A percentile compares a stretch with the other conserved stretches of the same genome.
phyloP scores from a whole-genome alignment of 2,113 vertebrate genomes.

The Pedionomus torquatus region DNA sequence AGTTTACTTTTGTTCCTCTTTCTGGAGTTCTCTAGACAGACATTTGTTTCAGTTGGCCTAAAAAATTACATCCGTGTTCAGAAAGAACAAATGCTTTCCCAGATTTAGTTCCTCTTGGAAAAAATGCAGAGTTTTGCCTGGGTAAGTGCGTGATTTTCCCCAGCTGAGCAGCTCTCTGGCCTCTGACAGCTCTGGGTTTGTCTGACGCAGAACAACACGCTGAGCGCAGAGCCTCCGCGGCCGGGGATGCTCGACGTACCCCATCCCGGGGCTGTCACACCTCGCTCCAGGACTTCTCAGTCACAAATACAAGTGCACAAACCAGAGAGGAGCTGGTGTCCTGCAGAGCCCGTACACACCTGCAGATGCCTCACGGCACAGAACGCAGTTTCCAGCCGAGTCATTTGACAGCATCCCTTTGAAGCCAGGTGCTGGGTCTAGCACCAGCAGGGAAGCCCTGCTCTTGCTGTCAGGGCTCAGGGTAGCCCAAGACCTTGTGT shows the following conservation, averaged over 20 bases:
- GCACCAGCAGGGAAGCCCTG: no score
- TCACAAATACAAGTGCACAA: accelerated
- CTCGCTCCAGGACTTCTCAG: accelerated
- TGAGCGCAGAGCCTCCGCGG: accelerated
- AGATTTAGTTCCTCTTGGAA: neutral
- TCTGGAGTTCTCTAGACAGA: slow-evolving; percentile 13
- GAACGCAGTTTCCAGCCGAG: neutral
- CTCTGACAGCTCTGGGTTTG: neutral
- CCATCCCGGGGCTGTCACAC: neutral
- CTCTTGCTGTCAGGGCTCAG: neutral
- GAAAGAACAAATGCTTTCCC: neutral
- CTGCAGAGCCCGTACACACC: neutral
- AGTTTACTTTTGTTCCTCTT: slow-evolving; percentile 47
- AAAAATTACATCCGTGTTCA: neutral
- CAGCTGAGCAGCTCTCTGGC: neutral
- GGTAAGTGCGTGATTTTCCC: neutral
- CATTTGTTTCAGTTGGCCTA: slow-evolving; percentile 13
- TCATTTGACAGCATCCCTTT: neutral
- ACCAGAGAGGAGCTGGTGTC: neutral
- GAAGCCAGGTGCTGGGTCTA: no score
- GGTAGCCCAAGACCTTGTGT: neutral
- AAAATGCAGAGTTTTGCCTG: neutral
- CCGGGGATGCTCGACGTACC: neutral
- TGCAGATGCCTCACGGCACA: neutral
- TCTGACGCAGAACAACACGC: neutral